Evolutionary conservation across 2,888 invertebrate genomes (phyloP), one percentile per base, ranked within the genome.

Genomic region (Xylophagus ater): DNA sequence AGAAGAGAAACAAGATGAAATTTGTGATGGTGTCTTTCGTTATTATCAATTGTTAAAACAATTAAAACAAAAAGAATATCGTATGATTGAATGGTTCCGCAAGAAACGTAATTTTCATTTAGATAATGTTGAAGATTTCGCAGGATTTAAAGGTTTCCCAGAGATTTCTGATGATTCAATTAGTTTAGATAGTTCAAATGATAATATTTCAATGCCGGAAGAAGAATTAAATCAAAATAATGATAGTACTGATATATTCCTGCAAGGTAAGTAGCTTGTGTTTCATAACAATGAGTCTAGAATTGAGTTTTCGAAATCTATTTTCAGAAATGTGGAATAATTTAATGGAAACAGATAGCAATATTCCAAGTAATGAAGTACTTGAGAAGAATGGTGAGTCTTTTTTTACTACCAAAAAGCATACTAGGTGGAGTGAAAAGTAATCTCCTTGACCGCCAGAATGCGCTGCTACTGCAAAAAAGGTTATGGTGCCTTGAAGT

Each of bases 41-140:
- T 30, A 32, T n/a, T 40, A 37, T 13, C 39, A 39, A 36, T 14
- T 28, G 9, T 12, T 37, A 29, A 43, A 40, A 21, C 24, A 33
- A 9, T n/a, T n/a, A n/a, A 40, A 30, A 32, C 9, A 20, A 9
- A 24, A 29, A 25, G 34, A 34, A 18, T 14, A 12, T 7, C 14
- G 29, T 4, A 19, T 37, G 20, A 14, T 37, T 7, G 18, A 43
- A 5, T 36, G 37, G 37, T 43, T 35, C n/a, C 17, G 35, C 9
- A 40, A 19, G 10, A 25, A 9, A 5, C 19, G 30, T 4, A 40
- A 40, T 13, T 43, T 43, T 34, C 7, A 15, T 1, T 1, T 41
- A 2, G 8, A 26, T 12, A 18, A 18, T 0, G 28, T 32, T 7
- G n/a, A 10, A 2, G 19, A 29, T 4, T 40, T 31, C 20, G 13